Conservation (phyloP, 2,113 vertebrate species). For the Thunnus maccoyii region DNA sequence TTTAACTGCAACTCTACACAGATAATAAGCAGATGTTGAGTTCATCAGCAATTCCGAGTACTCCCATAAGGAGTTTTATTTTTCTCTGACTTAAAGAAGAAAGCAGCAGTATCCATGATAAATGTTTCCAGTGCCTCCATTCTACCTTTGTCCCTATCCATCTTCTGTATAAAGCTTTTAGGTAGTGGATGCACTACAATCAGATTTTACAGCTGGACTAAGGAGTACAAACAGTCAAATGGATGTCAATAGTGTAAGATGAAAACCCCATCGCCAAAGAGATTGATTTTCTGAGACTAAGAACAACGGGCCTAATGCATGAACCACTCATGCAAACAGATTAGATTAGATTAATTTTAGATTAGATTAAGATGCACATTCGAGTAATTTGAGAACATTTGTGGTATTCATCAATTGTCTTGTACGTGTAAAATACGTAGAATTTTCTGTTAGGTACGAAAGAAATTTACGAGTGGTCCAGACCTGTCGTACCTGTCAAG, state of each 20-base stretch:
- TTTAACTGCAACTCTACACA: conserved; percentile 2
- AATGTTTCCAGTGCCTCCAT: background rate
- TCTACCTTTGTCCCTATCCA: background rate
- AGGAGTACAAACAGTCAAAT: conserved; percentile 7
- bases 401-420: no score
- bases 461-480: no score
- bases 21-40: conserved; percentile 12
- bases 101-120: background rate
- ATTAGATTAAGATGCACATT: no score
- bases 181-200: background rate
- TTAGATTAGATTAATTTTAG: no score
- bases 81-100: background rate
- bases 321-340: no score
- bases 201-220: background rate
- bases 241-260: conserved; percentile 20
- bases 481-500: no score
- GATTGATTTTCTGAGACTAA: conserved; percentile 5
- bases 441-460: no score
- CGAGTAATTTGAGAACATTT: no score
- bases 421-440: no score
- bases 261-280: background rate
- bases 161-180: background rate
- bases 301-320: background rate
- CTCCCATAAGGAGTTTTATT: background rate
- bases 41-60: conserved; percentile 3